A percentile compares a stretch with the other conserved stretches of the same genome.
Conservation (phyloP, 2,797 vertebrate genomes). For the Pteronotus mesoamericanus region DNA sequence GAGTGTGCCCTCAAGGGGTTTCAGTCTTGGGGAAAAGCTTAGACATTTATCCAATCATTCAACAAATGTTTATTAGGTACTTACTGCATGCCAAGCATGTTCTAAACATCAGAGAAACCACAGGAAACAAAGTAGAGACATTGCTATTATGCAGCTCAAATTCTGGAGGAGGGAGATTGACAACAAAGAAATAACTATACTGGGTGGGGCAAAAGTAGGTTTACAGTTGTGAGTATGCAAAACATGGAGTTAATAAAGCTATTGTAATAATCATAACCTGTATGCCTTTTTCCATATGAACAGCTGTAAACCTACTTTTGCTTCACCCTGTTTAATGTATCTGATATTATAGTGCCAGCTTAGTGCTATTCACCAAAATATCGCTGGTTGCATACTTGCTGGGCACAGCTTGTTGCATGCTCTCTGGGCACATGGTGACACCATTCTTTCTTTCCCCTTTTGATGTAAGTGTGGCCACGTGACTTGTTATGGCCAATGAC, state of each 20-base stretch:
- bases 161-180: not conserved
- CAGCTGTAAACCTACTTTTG: not conserved
- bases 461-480: not conserved
- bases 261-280: not conserved
- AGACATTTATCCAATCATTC: not conserved
- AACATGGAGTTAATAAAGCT: not conserved
- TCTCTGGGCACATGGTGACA: not conserved
- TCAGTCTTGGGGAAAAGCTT: not conserved
- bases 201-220: not conserved
- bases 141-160: not conserved
- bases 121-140: not conserved
- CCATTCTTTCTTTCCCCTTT: not conserved
- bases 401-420: not conserved
- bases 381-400: not conserved
- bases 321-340: not conserved
- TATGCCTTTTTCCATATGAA: not conserved
- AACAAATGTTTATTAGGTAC: constrained; percentile 27
- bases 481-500: not conserved
- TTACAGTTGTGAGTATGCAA: not conserved
- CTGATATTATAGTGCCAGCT: not conserved
- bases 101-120: not conserved
- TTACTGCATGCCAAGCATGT: not conserved
- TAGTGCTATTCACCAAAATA: not conserved
- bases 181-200: not conserved
- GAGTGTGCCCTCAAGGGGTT: not conserved